Percentiles rank a stretch among this genome's conserved stretches.
These are phyloP conservation scores for Diorhabda elongata DNA, from an alignment of 1,140 invertebrate genomes.

Conservation along the genomic window DNA sequence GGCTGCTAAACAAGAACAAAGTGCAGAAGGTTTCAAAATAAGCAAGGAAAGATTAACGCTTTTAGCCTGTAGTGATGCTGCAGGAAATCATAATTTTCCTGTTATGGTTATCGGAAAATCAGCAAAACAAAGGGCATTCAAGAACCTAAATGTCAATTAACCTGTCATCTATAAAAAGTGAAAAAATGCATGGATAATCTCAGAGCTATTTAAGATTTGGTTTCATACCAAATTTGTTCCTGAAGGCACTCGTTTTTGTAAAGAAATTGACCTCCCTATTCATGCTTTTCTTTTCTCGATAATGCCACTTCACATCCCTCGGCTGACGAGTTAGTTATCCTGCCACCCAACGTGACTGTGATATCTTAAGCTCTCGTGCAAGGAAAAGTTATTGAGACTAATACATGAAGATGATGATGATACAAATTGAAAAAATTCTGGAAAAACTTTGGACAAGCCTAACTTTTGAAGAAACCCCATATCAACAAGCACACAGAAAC, in stretches of 20 bases:
- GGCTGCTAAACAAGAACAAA: conserved; percentile 37
- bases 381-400: conserved; percentile 14
- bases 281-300: neutral
- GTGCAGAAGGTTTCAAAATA: conserved; percentile 40
- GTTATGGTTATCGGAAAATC: conserved; percentile 30
- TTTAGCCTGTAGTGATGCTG: conserved; percentile 44
- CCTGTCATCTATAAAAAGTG: conserved; percentile 7
- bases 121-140: conserved; percentile 21
- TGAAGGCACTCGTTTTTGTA: neutral
- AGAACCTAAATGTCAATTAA: conserved; percentile 12
- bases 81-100: conserved; percentile 41
- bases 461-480: neutral
- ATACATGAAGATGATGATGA: neutral
- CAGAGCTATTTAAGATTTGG: too few species aligned
- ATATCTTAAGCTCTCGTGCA: conserved; percentile 22
- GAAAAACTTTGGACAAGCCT: conserved; percentile 1
- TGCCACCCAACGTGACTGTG: conserved; percentile 45
- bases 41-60: conserved; percentile 13
- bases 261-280: neutral
- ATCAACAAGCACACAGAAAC: neutral
- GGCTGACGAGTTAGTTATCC: conserved; percentile 28
- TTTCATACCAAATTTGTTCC: neutral
- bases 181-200: conserved; percentile 14
- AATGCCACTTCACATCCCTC: neutral
- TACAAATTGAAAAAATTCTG: neutral